Evolutionary conservation across 2,113 vertebrate genomes (phyloP), one percentile per base, ranked within the genome.

Genomic region (Tympanuchus pallidicinctus): DNA sequence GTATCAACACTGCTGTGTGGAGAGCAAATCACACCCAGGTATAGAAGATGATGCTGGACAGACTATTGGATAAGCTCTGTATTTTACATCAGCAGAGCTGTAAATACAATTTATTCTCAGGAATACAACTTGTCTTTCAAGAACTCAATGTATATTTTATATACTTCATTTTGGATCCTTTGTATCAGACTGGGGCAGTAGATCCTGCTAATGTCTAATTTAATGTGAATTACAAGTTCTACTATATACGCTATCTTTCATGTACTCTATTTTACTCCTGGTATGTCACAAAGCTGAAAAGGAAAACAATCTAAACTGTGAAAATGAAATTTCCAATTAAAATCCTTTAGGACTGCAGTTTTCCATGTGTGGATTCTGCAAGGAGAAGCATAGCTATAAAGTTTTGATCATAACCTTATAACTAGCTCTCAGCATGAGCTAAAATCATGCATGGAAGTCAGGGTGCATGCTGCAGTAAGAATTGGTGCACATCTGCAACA

Each of bases 401-500:
- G 43, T 48, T 10, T 42, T 61, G 85, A 64, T 67, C 32, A 30
- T 65, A 81, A 89, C n/a, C 43, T 84, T 47, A 60, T 7, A 91
- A 48, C 24, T 78, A 78, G 52, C 32, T 91, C 88, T 93, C 86
- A 91, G 80, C 72, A 71, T 32, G 76, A 88, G 85, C 69, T 94
- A 73, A 91, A 95, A 91, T 78, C 40, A 83, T 9, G 54, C 73
- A 78, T 8, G 2, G 24, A 88, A 94, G 76, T 71, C 40, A 19
- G 72, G 40, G 38, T 86, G 88, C 65, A 94, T 61, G 85, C 77
- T 93, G 65, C 91, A 92, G 72, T 34, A 88, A 69, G 69, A 92
- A 75, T 92, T 57, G 88, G 52, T 63, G 47, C 86, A 91, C 93
- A 94, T 94, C 93, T 96, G 94, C 92, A 94, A 71, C 42, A 56